Evolutionary conservation across 2,113 vertebrate genomes (phyloP).

Genomic region (Ophiodon elongatus): DNA sequence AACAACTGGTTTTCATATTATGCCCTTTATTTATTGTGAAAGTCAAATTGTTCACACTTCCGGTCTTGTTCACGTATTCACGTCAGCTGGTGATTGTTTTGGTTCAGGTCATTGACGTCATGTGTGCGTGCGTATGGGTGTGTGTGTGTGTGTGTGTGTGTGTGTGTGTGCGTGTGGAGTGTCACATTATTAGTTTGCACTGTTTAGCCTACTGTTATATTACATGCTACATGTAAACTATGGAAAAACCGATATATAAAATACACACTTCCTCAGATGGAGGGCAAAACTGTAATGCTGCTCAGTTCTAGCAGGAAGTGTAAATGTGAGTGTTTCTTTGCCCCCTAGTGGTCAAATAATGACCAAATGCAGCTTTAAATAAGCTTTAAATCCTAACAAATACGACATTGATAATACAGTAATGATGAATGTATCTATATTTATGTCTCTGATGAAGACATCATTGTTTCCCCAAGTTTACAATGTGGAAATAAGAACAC

Average conservation of each 20-base stretch:
- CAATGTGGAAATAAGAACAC: no score
- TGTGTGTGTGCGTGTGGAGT: not conserved
- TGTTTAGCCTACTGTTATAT: not conserved
- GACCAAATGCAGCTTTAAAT: no score
- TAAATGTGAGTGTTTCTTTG: no score
- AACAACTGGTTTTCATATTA: not conserved
- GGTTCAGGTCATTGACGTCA: not conserved
- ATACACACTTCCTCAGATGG: not conserved
- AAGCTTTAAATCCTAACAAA: no score
- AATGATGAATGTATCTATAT: no score
- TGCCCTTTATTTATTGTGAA: not conserved
- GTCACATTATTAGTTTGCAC: not conserved
- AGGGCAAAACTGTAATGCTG: no score
- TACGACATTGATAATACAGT: no score
- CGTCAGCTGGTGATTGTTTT: not conserved
- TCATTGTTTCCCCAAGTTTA: no score
- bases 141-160: conserved; percentile 1
- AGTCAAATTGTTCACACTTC: not conserved
- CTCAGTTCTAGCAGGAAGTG: no score
- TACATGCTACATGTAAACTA: not conserved
- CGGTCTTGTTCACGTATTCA: not conserved
- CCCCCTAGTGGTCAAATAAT: no score
- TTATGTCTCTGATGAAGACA: no score
- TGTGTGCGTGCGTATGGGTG: not conserved
- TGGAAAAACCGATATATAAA: no score